Evolutionary conservation across 1,140 invertebrate species (phyloP).

Genomic region (Euwallacea similis): DNA sequence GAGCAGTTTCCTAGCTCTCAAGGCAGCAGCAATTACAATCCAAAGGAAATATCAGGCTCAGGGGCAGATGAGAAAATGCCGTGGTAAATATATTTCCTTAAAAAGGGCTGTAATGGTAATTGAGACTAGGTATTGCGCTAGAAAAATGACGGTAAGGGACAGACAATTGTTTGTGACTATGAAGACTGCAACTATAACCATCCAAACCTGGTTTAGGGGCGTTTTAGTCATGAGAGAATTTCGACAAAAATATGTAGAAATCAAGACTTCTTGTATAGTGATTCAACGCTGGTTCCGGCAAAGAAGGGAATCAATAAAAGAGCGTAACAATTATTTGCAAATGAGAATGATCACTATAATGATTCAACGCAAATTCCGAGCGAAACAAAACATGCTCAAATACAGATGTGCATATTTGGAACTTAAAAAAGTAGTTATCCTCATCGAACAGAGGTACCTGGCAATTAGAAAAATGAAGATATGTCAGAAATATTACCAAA

Average conservation of each 20-base stretch:
- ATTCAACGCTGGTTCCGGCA: slow-evolving; percentile 46
- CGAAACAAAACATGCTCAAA: too few species aligned
- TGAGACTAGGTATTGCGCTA: too few species aligned
- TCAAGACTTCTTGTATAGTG: slow-evolving; percentile 39
- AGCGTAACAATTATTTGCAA: too few species aligned
- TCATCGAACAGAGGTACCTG: slow-evolving; percentile 57
- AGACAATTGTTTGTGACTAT: neutral
- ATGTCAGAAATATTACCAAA: slow-evolving; percentile 53
- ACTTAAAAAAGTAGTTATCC: neutral
- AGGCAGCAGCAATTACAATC: slow-evolving; percentile 39
- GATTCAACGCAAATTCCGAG: too few species aligned
- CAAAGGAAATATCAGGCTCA: slow-evolving; percentile 47
- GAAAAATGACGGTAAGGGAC: too few species aligned
- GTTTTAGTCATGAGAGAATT: slow-evolving; percentile 13
- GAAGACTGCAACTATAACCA: slow-evolving; percentile 1
- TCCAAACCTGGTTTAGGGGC: slow-evolving; percentile 16
- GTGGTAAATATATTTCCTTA: too few species aligned
- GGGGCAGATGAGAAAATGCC: too few species aligned
- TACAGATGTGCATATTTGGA: too few species aligned
- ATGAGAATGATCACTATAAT: too few species aligned
- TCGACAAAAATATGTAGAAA: slow-evolving; percentile 48
- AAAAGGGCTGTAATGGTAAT: too few species aligned
- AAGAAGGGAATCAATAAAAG: slow-evolving; percentile 13
- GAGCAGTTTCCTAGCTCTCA: slow-evolving; percentile 24
- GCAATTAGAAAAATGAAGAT: slow-evolving; percentile 50